phyloP scores from a whole-genome alignment of 1,140 invertebrate species.

The Dendrolimus punctatus region DNA sequence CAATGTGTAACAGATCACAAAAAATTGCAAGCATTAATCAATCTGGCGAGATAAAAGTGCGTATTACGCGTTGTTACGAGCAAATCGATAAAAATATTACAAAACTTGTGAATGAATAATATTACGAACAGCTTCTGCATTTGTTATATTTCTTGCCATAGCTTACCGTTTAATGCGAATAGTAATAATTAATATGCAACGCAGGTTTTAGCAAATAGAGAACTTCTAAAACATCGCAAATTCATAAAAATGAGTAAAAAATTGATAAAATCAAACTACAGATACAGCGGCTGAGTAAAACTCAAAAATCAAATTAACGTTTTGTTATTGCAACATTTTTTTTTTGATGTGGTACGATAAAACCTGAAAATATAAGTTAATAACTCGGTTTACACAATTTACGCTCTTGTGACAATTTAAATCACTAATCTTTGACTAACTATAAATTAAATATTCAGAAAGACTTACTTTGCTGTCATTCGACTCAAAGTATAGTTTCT shows the following conservation, averaged over 20 bases:
- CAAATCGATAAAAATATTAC: conserved; percentile 9
- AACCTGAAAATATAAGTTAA: too few species aligned
- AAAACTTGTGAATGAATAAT: conserved; percentile 3
- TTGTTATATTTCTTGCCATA: neutral
- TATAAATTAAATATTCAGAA: too few species aligned
- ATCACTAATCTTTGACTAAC: too few species aligned
- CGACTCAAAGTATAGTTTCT: too few species aligned
- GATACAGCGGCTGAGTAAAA: conserved; percentile 55
- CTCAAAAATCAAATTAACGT: conserved; percentile 49
- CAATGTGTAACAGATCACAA: conserved; percentile 48
- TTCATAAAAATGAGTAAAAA: conserved; percentile 27
- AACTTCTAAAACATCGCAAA: conserved; percentile 22
- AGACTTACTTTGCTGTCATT: too few species aligned
- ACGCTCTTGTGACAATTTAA: too few species aligned
- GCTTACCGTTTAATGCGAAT: neutral
- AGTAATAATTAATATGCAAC: neutral
- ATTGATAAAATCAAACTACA: conserved; percentile 50
- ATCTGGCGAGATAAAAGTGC: neutral
- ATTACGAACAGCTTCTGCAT: conserved; percentile 4
- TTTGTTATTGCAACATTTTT: conserved; percentile 17
- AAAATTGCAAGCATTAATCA: conserved; percentile 11
- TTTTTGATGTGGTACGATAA: too few species aligned
- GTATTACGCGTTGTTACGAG: conserved; percentile 1
- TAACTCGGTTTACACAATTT: too few species aligned
- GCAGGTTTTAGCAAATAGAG: conserved; percentile 8